Evolutionary conservation across 92 coral and sea anemone species (phyloP).

Genomic region (Pocillopora meandrina): DNA sequence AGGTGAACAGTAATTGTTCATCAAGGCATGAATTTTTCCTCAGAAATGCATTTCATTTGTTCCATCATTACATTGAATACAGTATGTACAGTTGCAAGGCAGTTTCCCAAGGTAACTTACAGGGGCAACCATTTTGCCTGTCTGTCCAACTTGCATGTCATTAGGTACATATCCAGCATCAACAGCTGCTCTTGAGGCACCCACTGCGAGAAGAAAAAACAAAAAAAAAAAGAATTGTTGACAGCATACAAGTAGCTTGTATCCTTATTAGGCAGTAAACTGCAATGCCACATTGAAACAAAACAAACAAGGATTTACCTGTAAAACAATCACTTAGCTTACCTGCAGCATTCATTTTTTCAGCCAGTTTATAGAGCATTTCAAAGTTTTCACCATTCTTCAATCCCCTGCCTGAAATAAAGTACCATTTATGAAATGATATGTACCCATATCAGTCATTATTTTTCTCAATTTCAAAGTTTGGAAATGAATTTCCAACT

Average conservation of each 20-base stretch:
- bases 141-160: conserved; percentile 99
- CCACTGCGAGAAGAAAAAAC: conserved; percentile 62
- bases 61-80: background rate
- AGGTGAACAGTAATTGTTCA: background rate
- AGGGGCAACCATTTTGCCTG: conserved; percentile 99
- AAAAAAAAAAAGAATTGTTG: background rate
- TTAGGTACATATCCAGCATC: conserved; percentile 98
- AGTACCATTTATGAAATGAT: background rate
- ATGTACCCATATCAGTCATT: too few relatives aligned
- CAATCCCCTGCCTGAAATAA: conserved; percentile 85
- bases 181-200: conserved; percentile 98
- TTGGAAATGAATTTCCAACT: too few relatives aligned
- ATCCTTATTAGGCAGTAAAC: too few relatives aligned
- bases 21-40: background rate
- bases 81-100: background rate
- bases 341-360: conserved; percentile 97
- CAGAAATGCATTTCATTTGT: background rate
- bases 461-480: too few relatives aligned
- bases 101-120: conserved; percentile 50
- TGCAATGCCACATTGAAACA: too few relatives aligned
- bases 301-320: background rate
- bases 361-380: conserved; percentile 90
- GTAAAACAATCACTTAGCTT: background rate
- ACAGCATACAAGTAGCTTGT: background rate
- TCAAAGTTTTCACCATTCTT: conserved; percentile 96